These are phyloP conservation scores for Drosophila silvestris DNA, from an alignment of 2,888 invertebrate genomes.

Conservation along the genomic window DNA sequence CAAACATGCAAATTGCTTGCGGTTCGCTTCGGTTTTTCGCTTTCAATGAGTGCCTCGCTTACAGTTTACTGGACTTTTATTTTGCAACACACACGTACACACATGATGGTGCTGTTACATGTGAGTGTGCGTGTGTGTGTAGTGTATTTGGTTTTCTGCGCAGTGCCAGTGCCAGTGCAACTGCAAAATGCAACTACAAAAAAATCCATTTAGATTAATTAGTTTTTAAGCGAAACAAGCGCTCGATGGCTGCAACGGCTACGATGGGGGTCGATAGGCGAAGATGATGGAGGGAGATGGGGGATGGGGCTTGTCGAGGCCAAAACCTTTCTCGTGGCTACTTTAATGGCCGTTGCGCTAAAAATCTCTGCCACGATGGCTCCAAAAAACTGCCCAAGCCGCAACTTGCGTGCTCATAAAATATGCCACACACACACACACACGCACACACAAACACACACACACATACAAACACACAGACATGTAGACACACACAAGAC, in stretches of 20 bases:
- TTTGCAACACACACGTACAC: constrained; percentile 33
- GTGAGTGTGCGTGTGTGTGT: constrained; percentile 27
- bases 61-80: constrained; percentile 68
- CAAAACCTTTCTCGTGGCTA: constrained; percentile 38
- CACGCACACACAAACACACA: constrained; percentile 12
- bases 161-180: constrained; percentile 41
- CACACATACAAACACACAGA: background rate
- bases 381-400: constrained; percentile 26
- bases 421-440: constrained; percentile 29
- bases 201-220: constrained; percentile 80
- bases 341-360: constrained; percentile 36
- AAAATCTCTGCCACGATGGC: constrained; percentile 42
- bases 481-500: background rate
- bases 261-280: background rate
- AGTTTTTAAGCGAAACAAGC: constrained; percentile 73
- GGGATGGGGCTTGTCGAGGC: background rate
- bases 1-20: constrained; percentile 80
- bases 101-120: background rate
- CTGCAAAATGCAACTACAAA: constrained; percentile 55
- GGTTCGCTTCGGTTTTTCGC: constrained; percentile 79
- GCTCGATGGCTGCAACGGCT: constrained; percentile 2
- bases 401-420: constrained; percentile 47
- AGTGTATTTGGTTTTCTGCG: constrained; percentile 52
- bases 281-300: background rate
- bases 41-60: constrained; percentile 76